Evolutionary conservation across 30 jellyfish, hydroid and myxozoan species (phyloP), one percentile per base, ranked within the genome.

Genomic region (Phacellophora camtschatica): DNA sequence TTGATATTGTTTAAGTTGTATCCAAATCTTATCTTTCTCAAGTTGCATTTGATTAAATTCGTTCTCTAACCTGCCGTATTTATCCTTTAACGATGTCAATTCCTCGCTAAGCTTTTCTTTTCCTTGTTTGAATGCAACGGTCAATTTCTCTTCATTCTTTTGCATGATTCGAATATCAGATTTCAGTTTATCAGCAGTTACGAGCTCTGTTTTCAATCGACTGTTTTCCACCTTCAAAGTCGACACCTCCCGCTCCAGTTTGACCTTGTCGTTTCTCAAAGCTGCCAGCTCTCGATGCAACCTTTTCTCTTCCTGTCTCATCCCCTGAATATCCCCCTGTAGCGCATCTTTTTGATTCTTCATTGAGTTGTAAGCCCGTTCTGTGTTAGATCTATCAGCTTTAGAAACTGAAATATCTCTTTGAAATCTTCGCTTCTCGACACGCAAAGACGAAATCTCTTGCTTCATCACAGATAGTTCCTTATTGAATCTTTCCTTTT

Each of bases 321-420:
- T 82, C 25, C 89, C 65, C 2, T 95, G 19, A 1, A 94, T 45
- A 24, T 94, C 99, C 18, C 96, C 97, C 53, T 87, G 96, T 69
- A 94, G 27, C 12, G 97, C 86, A 35, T 94, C 99, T 73, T 94
- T 94, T 59, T 94, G 99, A 6, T 66, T 82, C 77, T 94, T 94
- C 85, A 94, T 51, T 39, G 99, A 97, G 39, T 66, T 88, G 43
- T 94, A 94, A 9, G 99, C 99, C 54, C 99, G 68, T 67, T 94
- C 99, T 18, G 99, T 94, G 69, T 94, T 94, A 3, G 97, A 82
- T 53, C 93, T 74, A 69, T 94, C 99, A 28, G 99, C 96, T 70
- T 90, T 68, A 7, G 99, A 88, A 25, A 94, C 88, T 1, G 99
- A 85, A 15, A 94, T 88, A 30, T 94, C 99, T 5, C 99, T 92